Evolutionary conservation across 2,797 vertebrate species (phyloP).

Genomic region (Hyperoplus immaculatus): DNA sequence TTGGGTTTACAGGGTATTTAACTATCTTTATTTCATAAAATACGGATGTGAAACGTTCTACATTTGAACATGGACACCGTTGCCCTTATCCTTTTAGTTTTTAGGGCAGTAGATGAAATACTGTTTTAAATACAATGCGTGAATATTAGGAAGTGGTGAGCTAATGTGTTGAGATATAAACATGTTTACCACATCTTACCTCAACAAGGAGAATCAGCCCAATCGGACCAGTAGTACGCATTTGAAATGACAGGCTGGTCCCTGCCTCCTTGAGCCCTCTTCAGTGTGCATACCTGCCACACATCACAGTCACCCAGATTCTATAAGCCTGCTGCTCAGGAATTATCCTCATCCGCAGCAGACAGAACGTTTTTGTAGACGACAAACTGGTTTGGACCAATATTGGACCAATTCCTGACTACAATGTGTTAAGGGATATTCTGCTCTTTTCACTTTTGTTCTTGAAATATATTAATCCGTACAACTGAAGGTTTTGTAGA

Average conservation of each 20-base stretch:
- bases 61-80: background rate
- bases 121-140: background rate
- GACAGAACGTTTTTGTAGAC: background rate
- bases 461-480: background rate
- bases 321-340: background rate
- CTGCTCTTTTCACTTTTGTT: background rate
- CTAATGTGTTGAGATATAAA: conserved; percentile 4
- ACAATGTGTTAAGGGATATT: background rate
- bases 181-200: background rate
- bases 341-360: background rate
- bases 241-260: conserved; percentile 4
- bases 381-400: background rate
- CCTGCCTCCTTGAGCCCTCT: background rate
- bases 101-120: background rate
- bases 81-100: background rate
- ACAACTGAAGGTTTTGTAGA: background rate
- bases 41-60: background rate
- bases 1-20: too few relatives aligned
- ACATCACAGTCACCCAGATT: background rate
- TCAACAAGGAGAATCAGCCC: conserved; percentile 10
- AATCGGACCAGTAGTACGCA: conserved; percentile 10
- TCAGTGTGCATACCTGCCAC: background rate
- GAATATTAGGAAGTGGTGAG: background rate
- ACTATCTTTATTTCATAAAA: background rate
- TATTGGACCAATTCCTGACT: background rate